A percentile compares a stretch with the other conserved stretches of the same genome.
Evolutionary conservation across 2,888 invertebrate species (phyloP).

Genomic region (Mythimna albipuncta): DNA sequence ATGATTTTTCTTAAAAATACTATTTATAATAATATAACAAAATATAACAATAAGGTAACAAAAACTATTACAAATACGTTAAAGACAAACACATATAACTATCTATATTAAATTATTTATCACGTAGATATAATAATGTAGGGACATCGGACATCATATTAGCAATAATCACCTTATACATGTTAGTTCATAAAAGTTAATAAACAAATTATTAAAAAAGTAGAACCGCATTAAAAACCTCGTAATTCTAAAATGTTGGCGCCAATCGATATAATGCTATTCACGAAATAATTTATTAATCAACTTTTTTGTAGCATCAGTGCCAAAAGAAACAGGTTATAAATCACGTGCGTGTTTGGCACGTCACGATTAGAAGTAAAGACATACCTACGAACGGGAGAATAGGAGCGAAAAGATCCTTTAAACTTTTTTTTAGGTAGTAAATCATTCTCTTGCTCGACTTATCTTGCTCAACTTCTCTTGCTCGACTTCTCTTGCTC

Average conservation of each 20-base stretch:
- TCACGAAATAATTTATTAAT: slow-evolving; percentile 12
- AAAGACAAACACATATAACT: too few species aligned
- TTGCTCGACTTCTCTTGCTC: too few species aligned
- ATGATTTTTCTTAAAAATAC: background rate
- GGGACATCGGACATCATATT: background rate
- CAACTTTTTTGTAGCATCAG: slow-evolving; percentile 15
- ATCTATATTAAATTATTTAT: too few species aligned
- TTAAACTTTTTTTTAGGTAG: too few species aligned
- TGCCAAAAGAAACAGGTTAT: background rate
- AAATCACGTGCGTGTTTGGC: background rate
- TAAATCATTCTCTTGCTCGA: too few species aligned
- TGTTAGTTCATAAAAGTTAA: background rate
- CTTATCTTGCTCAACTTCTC: too few species aligned
- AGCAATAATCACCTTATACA: background rate
- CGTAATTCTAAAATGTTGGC: slow-evolving; percentile 1
- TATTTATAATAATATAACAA: background rate
- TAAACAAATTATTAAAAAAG: background rate
- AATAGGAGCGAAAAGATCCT: too few species aligned
- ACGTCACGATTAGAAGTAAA: background rate
- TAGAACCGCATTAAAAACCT: background rate
- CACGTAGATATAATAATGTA: background rate
- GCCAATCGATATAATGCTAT: slow-evolving; percentile 6
- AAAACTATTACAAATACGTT: too few species aligned
- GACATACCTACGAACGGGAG: too few species aligned
- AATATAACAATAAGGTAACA: too few species aligned